phyloP scores from a whole-genome alignment of 2,113 vertebrate genomes.

The Apaloderma vittatum region DNA sequence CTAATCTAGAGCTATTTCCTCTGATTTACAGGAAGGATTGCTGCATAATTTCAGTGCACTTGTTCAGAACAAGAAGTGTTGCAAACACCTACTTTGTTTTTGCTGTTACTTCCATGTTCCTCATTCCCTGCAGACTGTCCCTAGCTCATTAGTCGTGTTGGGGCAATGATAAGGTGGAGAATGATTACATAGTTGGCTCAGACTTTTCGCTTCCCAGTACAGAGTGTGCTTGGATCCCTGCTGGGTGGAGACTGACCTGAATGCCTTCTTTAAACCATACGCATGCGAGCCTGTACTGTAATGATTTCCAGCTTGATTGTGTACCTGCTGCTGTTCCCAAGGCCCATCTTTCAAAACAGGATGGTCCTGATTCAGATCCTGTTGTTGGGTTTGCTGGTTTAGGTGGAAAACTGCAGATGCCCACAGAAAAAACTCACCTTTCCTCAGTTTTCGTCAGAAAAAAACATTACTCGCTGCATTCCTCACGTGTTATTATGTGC shows the following conservation, averaged over 20 bases:
- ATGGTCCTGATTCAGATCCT: not conserved
- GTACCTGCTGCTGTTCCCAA: slow-evolving; percentile 53
- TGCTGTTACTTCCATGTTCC: slow-evolving; percentile 31
- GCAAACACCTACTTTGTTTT: slow-evolving; percentile 23
- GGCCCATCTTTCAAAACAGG: slow-evolving; percentile 24
- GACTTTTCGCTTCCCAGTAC: slow-evolving; percentile 62
- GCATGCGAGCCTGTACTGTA: not conserved
- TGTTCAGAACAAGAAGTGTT: slow-evolving; percentile 4
- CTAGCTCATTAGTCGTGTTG: slow-evolving; percentile 61
- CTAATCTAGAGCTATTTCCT: not conserved
- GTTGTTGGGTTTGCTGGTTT: not conserved
- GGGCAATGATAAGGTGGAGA: slow-evolving; percentile 71
- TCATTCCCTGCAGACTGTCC: slow-evolving; percentile 61
- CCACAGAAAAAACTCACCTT: not conserved
- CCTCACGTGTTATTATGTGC: not conserved
- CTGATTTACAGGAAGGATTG: not conserved
- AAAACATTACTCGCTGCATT: not conserved
- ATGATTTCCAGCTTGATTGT: slow-evolving; percentile 66
- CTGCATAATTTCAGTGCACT: not conserved
- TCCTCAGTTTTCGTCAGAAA: not conserved
- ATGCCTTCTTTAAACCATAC: slow-evolving; percentile 30
- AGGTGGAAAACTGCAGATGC: not conserved
- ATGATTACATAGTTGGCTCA: slow-evolving; percentile 74
- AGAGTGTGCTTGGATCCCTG: slow-evolving; percentile 45
- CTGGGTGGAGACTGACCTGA: slow-evolving; percentile 70